Evolutionary conservation across 2,888 invertebrate genomes (phyloP).

Genomic region (Lagria hirta): DNA sequence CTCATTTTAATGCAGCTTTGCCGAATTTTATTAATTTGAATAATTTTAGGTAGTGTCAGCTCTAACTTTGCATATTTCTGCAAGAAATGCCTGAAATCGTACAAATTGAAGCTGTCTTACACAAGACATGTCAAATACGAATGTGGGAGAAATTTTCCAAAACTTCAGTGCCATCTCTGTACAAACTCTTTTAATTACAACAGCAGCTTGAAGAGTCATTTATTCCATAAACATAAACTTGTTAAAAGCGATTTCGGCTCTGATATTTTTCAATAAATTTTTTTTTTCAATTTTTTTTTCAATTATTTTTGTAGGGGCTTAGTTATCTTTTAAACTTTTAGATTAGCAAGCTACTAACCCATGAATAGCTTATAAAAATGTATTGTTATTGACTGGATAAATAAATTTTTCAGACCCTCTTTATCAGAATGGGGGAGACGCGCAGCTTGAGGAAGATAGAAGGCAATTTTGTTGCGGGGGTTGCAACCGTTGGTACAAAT

Average conservation of each 20-base stretch:
- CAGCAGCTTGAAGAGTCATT: slow-evolving; percentile 36
- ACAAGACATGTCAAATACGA: slow-evolving; percentile 28
- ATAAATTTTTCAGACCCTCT: slow-evolving; percentile 19
- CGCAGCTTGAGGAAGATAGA: slow-evolving; percentile 8
- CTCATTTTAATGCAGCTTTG: too few relatives aligned
- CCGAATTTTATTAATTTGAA: too few relatives aligned
- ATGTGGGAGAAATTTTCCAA: slow-evolving; percentile 28
- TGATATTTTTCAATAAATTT: background rate
- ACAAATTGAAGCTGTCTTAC: too few relatives aligned
- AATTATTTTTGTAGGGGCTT: too few relatives aligned
- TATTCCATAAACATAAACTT: slow-evolving; percentile 32
- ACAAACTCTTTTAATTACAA: slow-evolving; percentile 34
- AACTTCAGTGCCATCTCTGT: slow-evolving; percentile 32
- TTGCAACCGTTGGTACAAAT: slow-evolving; percentile 42
- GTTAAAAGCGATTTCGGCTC: too few relatives aligned
- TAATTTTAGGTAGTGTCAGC: too few relatives aligned
- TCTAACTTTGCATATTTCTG: too few relatives aligned
- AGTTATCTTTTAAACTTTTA: slow-evolving; percentile 5
- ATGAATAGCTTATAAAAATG: background rate
- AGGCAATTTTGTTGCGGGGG: slow-evolving; percentile 31
- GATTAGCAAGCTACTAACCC: slow-evolving; percentile 14
- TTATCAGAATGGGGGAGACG: slow-evolving; percentile 11
- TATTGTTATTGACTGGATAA: slow-evolving; percentile 13
- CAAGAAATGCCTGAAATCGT: too few relatives aligned
- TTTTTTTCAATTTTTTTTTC: too few relatives aligned